These are phyloP conservation scores for Glyphotaelius pellucidus DNA, from an alignment of 2,888 invertebrate species.

Conservation along the genomic window DNA sequence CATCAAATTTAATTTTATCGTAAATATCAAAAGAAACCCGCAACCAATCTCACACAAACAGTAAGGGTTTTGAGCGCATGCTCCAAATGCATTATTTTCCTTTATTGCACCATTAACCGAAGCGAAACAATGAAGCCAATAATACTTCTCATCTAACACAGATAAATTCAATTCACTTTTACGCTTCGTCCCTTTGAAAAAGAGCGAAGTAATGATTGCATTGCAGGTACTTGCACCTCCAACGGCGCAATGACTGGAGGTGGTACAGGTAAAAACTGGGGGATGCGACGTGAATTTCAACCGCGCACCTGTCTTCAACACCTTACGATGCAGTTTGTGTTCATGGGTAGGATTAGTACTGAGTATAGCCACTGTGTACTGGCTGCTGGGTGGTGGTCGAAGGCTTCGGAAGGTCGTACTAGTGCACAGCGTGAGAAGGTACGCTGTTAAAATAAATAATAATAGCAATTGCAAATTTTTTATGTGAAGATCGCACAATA, in stretches of 20 bases:
- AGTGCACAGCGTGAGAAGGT: not conserved
- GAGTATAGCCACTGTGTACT: not conserved
- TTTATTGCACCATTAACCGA: not conserved
- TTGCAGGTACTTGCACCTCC: not conserved
- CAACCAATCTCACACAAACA: not conserved
- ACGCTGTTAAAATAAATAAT: not conserved
- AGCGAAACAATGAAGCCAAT: not conserved
- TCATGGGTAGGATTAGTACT: conserved; percentile 7
- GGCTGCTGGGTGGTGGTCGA: not conserved
- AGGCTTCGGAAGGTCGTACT: not conserved
- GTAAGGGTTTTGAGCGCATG: not conserved
- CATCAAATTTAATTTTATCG: not conserved
- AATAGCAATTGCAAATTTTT: not conserved
- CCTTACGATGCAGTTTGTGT: not conserved
- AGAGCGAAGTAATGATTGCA: not conserved
- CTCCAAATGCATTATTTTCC: not conserved
- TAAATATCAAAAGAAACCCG: not conserved
- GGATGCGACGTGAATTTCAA: not conserved
- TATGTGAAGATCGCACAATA: not conserved
- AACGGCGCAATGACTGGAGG: not conserved
- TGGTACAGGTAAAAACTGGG: not conserved
- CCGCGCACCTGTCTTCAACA: not conserved
- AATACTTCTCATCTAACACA: not conserved
- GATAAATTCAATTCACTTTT: conserved; percentile 2
- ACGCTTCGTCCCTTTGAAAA: conserved; percentile 10